phyloP scores from a whole-genome alignment of 2,888 invertebrate genomes.

The Idaea dimidiata region DNA sequence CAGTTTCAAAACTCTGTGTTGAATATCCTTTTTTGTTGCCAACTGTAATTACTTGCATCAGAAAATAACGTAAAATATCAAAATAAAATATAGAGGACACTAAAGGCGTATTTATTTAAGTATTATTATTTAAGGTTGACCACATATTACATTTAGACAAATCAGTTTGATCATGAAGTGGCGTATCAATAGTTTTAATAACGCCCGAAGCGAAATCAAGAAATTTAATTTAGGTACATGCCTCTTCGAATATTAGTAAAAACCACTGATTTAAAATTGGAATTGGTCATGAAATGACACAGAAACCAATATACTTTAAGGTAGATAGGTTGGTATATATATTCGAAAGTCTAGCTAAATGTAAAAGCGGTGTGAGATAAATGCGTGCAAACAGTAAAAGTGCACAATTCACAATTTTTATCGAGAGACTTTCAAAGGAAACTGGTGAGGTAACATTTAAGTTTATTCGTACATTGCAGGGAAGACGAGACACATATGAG shows the following conservation, averaged over 20 bases:
- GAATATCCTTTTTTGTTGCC: no score
- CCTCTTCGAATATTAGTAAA: not conserved
- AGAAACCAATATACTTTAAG: not conserved
- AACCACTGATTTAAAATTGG: slow-evolving; percentile 33
- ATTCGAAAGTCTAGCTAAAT: slow-evolving; percentile 57
- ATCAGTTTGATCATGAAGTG: not conserved
- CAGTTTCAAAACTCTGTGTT: no score
- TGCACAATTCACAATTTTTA: slow-evolving; percentile 63
- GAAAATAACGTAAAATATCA: not conserved
- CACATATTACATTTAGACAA: no score
- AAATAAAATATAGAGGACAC: not conserved
- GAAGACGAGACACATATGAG: slow-evolving; percentile 52
- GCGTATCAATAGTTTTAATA: not conserved
- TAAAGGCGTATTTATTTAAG: not conserved
- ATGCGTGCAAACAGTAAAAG: slow-evolving; percentile 71
- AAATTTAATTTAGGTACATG: not conserved
- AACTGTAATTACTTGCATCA: not conserved
- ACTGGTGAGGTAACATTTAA: slow-evolving; percentile 21
- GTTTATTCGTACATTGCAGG: slow-evolving; percentile 47
- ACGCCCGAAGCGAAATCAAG: not conserved
- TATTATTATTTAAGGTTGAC: not conserved
- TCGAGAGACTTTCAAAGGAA: slow-evolving; percentile 53
- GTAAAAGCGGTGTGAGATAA: slow-evolving; percentile 66
- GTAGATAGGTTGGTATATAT: slow-evolving; percentile 14
- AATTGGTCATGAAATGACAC: slow-evolving; percentile 30